Base-by-base conservation (phyloP, 2,113 vertebrate species). In the Trogon surrucura region DNA sequence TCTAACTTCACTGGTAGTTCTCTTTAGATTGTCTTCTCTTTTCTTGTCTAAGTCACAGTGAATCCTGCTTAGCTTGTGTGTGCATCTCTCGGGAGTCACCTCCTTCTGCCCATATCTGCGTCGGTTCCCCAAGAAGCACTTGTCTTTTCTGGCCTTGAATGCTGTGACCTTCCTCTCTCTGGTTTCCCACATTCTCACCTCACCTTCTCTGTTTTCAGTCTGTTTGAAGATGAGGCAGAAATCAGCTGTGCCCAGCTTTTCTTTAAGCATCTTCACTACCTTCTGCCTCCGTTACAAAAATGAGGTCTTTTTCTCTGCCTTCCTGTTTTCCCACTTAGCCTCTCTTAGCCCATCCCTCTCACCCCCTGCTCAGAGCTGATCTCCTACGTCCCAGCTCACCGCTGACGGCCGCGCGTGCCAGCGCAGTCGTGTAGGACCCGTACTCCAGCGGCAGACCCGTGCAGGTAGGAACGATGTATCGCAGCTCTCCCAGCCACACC, bases 361-460 rank as follows among this genome's bases (percentile, higher is more conserved):
- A 3, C 0, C 7, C 34, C 21, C 27, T 3, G 29, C 56, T 54
- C n/a, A 6, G 60, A 22, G 62, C 13, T 6, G 27, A 13, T 21
- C 19, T 19, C 2, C 0, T 13, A 2, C 32, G 29, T 11, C 41
- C 36, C 47, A 11, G 27, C 96, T 91, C 93, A 99, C 99, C 61
- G 0, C 83, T 92, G 81, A 93, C 11, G 3, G 71, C 77, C 10
- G 93, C 97, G 18, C 86, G 83, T 91, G 96, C 98, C 65, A 98
- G 97, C 26, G 97, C 98, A 45, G 98, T 84, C 5, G 90, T 89
- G 96, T 98, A 98, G 1, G 97, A 73, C 61, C 97, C 89, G 2
- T 98, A 91, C 58, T 99, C 98, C 96, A 99, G 94, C 0, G 98
- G 98, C 50, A 99, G 47, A 27, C 98, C 98, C 1, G 98, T 81